Evolutionary conservation across 2,797 vertebrate species (phyloP).

Genomic region (Sus cebifrons): DNA sequence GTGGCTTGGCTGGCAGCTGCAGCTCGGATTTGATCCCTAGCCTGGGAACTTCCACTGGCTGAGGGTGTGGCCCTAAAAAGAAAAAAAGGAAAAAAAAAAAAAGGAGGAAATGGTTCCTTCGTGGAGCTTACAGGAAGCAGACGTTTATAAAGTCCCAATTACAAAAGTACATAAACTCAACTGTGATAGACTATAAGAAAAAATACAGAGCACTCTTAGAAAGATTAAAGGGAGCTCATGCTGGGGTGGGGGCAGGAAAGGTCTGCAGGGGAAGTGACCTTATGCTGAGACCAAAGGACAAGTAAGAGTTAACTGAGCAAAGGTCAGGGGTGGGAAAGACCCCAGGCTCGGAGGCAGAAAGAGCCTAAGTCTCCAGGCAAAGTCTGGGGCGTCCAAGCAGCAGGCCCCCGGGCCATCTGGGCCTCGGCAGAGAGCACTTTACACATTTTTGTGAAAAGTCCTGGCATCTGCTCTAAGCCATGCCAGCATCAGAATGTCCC

Average conservation of each 20-base stretch:
- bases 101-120: not conserved
- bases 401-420: not conserved
- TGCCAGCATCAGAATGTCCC: not conserved
- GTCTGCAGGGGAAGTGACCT: not conserved
- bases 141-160: slow-evolving; percentile 25
- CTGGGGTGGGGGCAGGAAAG: not conserved
- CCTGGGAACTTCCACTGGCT: no score
- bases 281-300: slow-evolving; percentile 19
- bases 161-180: not conserved
- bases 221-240: not conserved
- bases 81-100: no score
- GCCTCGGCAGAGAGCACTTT: not conserved
- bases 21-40: no score
- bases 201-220: not conserved
- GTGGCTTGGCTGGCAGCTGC: no score
- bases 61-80: no score
- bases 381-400: not conserved
- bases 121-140: not conserved
- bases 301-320: slow-evolving; percentile 18
- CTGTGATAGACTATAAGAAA: not conserved
- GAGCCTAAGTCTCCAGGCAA: not conserved
- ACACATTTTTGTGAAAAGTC: not conserved
- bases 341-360: not conserved
- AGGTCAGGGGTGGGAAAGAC: not conserved
- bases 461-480: not conserved